Evolutionary conservation across 2,113 vertebrate genomes (phyloP), one percentile per base, ranked within the genome.

Genomic region (Indri indri): DNA sequence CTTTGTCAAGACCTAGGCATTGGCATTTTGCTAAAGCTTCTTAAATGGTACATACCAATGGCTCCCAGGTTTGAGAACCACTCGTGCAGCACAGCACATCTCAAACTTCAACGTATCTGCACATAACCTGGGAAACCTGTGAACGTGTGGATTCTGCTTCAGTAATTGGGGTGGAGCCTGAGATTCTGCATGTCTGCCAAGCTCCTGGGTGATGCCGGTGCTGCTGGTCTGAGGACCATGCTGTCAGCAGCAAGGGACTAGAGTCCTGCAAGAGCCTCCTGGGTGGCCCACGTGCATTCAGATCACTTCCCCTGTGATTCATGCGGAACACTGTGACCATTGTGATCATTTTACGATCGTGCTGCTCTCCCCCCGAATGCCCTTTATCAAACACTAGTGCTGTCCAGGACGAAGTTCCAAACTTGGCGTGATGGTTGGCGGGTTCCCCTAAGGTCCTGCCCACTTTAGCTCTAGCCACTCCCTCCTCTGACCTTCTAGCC

Each of bases 211-310:
- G 32, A 8, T 8, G 23, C 34, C 10, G 4, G 17, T 37, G 14
- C 52, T 88, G 76, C 70, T 65, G 34, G 42, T 34, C 47, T 16
- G n/a, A 34, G 27, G 50, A 81, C 6, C 30, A 12, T 6, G 1
- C 1, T 32, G 10, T 52, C 57, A 68, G 47, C 27, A 16, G 32
- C 27, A 65, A 34, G 20, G 34, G 37, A 23, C 27, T 6, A 40
- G n/a, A 25, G 14, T 59, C 45, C 23, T 30, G 0, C 18, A 50
- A 9, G 18, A 77, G 11, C 12, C 52, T 63, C 1, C 0, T n/a
- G 10, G 20, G 7, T 22, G 66, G 8, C 6, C 47, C 23, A 0
- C 0, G 2, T 3, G 2, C n/a, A 0, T 34, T 37, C 18, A 59
- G 0, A 18, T 11, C 6, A 4, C 27, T 22, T 23, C 27, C 17